Percentiles rank a stretch among this genome's conserved stretches.
phyloP scores from a whole-genome alignment of 2,797 vertebrate species.

The Sphenopsis melanotis region DNA sequence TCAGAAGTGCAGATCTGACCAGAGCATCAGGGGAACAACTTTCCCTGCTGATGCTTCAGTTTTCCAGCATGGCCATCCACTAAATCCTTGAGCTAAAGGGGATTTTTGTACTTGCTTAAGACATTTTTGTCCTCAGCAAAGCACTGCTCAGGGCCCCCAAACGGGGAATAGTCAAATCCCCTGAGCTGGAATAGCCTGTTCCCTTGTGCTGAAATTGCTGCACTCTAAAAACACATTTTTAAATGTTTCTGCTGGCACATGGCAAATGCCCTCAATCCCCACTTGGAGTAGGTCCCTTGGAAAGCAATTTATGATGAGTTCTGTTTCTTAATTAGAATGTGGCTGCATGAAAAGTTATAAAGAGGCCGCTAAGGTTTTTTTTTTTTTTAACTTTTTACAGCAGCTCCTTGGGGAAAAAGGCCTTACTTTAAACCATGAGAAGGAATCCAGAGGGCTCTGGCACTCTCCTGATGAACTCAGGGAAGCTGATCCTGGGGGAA shows the following conservation, averaged over 20 bases:
- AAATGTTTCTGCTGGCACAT: background rate
- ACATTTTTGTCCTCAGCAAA: background rate
- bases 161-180: background rate
- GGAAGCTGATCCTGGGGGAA: background rate
- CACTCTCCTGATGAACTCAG: background rate
- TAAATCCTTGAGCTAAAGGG: background rate
- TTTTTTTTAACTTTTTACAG: background rate
- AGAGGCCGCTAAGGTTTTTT: background rate
- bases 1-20: background rate
- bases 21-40: background rate
- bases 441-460: background rate
- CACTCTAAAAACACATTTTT: background rate
- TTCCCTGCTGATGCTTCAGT: background rate
- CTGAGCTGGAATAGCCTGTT: background rate
- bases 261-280: background rate
- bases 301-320: constrained; percentile 31
- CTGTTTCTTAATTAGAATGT: constrained; percentile 41
- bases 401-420: background rate
- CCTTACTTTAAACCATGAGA: background rate
- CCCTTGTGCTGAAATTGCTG: background rate
- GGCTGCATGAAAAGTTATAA: constrained; percentile 1
- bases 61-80: background rate
- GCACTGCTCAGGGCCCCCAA: background rate
- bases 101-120: background rate
- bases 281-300: background rate